Evolutionary conservation across 2,888 invertebrate genomes (phyloP), one percentile per base, ranked within the genome.

Genomic region (Tetheella fluctuosa): DNA sequence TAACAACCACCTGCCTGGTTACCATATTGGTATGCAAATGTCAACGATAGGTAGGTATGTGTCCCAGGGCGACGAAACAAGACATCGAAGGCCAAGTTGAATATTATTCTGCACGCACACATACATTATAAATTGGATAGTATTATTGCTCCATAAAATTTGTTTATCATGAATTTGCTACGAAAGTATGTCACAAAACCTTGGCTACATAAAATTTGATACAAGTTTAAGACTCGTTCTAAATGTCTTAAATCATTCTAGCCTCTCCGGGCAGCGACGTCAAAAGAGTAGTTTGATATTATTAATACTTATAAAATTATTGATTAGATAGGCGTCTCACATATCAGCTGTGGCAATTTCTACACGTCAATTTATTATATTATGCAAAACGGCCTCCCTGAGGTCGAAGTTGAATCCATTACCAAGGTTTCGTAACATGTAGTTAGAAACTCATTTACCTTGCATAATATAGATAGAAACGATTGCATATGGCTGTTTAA

Each of bases 321-420:
- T 48, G 48, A 55, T 55, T 55, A 55, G 37, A 37, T 55, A 55
- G 34, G 17, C 48, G 8, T 54, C 54, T 28, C 54, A 54, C 54
- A 28, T 25, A 54, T 17, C 28, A 30, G 30, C 12, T 23, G 48
- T 48, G 54, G 59, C 34, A 59, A 60, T 17, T 64, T 64, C 64
- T 68, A 60, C 58, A 59, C 58, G 55, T 60, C 30, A 42, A 64
- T 63, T 69, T 59, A 68, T 59, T 59, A 52, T 58, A 65, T 77
- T 80, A 74, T 77, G 77, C 71, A 77, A 80, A 74, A 70, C 62
- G 69, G 72, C 73, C 78, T 83, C 80, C 81, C 80, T 81, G 78
- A 82, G 85, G 83, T 85, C 75, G 74, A 62, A 85, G 85, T 84
- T 82, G 77, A 82, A 74, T 73, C 73, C 69, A 78, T 78, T 76